These are phyloP conservation scores for Venustoraphidia nigricollis DNA, from an alignment of 2,888 invertebrate genomes.

Conservation along the genomic window DNA sequence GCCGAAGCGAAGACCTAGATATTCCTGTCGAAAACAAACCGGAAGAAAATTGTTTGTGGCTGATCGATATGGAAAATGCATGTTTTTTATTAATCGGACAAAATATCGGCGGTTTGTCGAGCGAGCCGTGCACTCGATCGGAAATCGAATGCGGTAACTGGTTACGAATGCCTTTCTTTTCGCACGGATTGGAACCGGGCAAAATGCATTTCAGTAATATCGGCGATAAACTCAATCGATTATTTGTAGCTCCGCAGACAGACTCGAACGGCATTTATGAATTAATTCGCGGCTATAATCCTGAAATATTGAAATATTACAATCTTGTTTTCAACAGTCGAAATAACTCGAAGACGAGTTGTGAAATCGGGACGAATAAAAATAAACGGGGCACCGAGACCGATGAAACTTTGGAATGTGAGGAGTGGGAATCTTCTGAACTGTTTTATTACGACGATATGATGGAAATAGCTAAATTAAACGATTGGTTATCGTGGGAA, in stretches of 20 bases:
- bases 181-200: constrained; percentile 20
- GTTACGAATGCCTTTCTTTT: constrained; percentile 29
- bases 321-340: too few species aligned
- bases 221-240: too few species aligned
- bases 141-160: constrained; percentile 30
- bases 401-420: too few species aligned
- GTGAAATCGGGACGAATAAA: not conserved
- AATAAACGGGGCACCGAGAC: not conserved
- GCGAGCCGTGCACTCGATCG: constrained; percentile 26
- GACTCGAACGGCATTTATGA: too few species aligned
- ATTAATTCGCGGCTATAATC: too few species aligned
- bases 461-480: constrained; percentile 25
- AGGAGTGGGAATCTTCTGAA: too few species aligned
- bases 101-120: constrained; percentile 39
- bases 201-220: not conserved
- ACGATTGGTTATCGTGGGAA: constrained; percentile 35
- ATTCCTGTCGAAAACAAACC: constrained; percentile 25
- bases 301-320: too few species aligned
- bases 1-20: not conserved
- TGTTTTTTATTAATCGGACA: constrained; percentile 42
- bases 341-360: constrained; percentile 17
- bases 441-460: constrained; percentile 22
- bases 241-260: too few species aligned
- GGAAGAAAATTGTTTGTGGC: constrained; percentile 36
- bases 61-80: constrained; percentile 40